A percentile compares a stretch with the other conserved stretches of the same genome.
Conservation (phyloP, 2,888 invertebrate genomes). For the Deilephila porcellus region DNA sequence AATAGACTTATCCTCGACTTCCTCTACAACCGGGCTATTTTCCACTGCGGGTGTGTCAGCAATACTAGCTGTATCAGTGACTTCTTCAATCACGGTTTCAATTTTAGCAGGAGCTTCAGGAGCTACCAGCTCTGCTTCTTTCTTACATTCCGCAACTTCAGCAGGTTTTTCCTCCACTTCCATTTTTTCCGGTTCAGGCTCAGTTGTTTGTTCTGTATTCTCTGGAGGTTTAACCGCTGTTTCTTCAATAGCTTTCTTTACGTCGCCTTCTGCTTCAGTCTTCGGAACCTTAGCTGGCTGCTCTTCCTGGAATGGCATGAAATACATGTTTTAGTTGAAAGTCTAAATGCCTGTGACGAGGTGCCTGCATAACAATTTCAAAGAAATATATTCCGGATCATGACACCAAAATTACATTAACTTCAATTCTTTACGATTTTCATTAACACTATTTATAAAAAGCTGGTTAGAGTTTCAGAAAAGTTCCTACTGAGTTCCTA, state of each 20-base stretch:
- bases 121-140: constrained; percentile 48
- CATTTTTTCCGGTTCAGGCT: constrained; percentile 43
- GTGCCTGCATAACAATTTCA: too few species aligned
- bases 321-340: constrained; percentile 14
- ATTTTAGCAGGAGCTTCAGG: constrained; percentile 41
- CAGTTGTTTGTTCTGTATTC: constrained; percentile 33
- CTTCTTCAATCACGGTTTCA: constrained; percentile 57
- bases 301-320: constrained; percentile 61
- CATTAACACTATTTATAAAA: too few species aligned
- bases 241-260: constrained; percentile 54
- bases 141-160: constrained; percentile 39
- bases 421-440: too few species aligned
- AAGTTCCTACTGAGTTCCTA: too few species aligned
- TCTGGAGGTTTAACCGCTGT: constrained; percentile 29
- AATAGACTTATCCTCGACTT: constrained; percentile 61
- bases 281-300: constrained; percentile 84
- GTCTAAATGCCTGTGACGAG: too few species aligned
- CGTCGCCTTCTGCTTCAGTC: constrained; percentile 69
- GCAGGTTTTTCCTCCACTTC: constrained; percentile 58
- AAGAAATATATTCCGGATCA: too few species aligned
- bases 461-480: too few species aligned
- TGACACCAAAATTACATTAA: too few species aligned
- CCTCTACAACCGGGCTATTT: constrained; percentile 58
- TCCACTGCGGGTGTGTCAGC: constrained; percentile 52
- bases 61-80: constrained; percentile 54